These are phyloP conservation scores for Acyrthosiphon pisum DNA, from an alignment of 1,140 invertebrate species.

Conservation along the genomic window DNA sequence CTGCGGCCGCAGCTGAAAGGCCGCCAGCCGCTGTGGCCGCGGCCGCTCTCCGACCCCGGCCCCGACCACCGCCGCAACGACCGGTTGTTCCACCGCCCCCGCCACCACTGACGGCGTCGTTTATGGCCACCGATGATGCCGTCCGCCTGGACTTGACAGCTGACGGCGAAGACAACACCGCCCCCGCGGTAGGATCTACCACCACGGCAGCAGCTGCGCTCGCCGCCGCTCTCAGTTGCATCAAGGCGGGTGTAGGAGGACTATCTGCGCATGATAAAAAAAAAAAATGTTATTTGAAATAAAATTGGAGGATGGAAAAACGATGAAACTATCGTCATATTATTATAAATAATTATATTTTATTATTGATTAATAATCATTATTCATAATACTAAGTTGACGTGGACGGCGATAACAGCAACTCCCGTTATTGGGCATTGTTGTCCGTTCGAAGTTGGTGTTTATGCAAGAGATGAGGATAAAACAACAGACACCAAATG, in stretches of 20 bases:
- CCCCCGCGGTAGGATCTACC: background rate
- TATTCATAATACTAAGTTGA: too few species aligned
- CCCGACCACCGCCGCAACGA: background rate
- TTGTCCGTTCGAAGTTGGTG: too few species aligned
- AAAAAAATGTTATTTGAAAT: background rate
- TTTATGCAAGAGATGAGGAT: too few species aligned
- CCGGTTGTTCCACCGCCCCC: background rate
- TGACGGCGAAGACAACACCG: background rate
- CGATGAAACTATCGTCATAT: background rate
- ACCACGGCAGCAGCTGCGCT: background rate
- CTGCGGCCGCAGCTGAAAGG: slow-evolving; percentile 61
- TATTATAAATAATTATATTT: too few species aligned
- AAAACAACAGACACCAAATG: too few species aligned
- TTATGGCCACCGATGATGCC: background rate
- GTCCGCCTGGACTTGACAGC: background rate
- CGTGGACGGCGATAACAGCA: too few species aligned
- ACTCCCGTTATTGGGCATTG: too few species aligned
- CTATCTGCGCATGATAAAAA: background rate
- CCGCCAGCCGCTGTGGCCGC: slow-evolving; percentile 22
- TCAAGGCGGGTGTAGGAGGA: background rate
- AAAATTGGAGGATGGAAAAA: background rate
- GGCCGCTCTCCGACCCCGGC: background rate
- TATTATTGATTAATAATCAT: too few species aligned
- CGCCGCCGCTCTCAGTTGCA: background rate
- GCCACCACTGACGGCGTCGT: background rate